phyloP scores from a whole-genome alignment of 2,888 invertebrate species.

The Mamestra brassicae region DNA sequence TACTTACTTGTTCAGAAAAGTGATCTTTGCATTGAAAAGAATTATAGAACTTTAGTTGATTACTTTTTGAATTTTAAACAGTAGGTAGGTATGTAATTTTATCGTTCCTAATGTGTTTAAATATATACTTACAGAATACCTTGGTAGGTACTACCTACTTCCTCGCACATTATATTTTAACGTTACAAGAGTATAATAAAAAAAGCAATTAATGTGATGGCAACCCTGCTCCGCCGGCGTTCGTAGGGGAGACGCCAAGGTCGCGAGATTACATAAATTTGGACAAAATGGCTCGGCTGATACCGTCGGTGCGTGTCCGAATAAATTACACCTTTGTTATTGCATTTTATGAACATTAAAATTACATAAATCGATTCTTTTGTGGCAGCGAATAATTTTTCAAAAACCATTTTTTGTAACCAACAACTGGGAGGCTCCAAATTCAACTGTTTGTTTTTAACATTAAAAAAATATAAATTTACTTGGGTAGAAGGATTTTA shows the following conservation, averaged over 20 bases:
- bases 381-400: neutral
- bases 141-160: neutral
- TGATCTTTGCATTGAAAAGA: too few relatives aligned
- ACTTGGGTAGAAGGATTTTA: too few relatives aligned
- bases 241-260: conserved; percentile 64
- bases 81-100: too few relatives aligned
- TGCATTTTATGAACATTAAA: conserved; percentile 42
- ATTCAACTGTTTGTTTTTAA: neutral
- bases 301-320: conserved; percentile 45
- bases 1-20: too few relatives aligned
- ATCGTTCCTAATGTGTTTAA: too few relatives aligned
- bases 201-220: neutral
- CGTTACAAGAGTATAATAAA: neutral
- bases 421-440: neutral
- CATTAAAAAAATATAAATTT: too few relatives aligned
- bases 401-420: neutral
- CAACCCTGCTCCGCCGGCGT: conserved; percentile 59
- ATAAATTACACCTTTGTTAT: conserved; percentile 51
- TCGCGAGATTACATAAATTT: conserved; percentile 66
- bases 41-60: too few relatives aligned
- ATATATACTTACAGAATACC: too few relatives aligned
- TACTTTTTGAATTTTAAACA: too few relatives aligned
- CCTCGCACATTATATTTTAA: neutral
- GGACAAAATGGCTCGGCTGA: conserved; percentile 58
- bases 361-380: conserved; percentile 41